Conservation (phyloP, 2,888 invertebrate genomes). For the Pelosia muscerda region DNA sequence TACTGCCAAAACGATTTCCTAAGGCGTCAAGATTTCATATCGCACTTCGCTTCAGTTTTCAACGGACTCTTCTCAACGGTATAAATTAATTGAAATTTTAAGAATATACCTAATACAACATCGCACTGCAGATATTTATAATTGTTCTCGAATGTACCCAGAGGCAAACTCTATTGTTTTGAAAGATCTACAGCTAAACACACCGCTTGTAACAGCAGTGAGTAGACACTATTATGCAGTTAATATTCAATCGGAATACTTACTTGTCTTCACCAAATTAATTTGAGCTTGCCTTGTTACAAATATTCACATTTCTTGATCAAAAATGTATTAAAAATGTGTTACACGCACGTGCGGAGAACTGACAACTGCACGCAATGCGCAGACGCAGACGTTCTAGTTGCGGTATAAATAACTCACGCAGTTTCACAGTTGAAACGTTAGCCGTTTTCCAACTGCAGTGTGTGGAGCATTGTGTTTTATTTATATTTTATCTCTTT, state of each 20-base stretch:
- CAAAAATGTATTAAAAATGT: slow-evolving; percentile 10
- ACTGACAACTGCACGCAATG: slow-evolving; percentile 37
- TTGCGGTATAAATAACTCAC: slow-evolving; percentile 62
- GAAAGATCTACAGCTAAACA: not conserved
- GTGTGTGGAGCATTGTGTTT: not conserved
- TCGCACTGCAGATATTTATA: not conserved
- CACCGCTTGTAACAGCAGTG: not conserved
- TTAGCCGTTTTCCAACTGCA: slow-evolving; percentile 34
- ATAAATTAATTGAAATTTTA: no score
- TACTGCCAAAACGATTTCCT: not conserved
- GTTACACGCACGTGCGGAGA: slow-evolving; percentile 37
- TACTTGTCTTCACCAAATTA: slow-evolving; percentile 1
- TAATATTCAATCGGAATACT: not conserved
- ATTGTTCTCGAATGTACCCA: not conserved
- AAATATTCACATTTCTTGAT: slow-evolving; percentile 8
- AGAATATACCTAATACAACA: no score
- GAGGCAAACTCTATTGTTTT: not conserved
- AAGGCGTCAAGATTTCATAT: not conserved
- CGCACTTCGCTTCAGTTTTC: not conserved
- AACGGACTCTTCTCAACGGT: no score
- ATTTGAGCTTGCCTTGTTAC: not conserved
- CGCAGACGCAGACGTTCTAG: slow-evolving; percentile 45
- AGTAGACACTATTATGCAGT: no score
- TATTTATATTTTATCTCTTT: not conserved
- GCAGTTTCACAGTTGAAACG: slow-evolving; percentile 48